phyloP scores from a whole-genome alignment of 2,113 vertebrate genomes.

The Dromiciops gliroides region DNA sequence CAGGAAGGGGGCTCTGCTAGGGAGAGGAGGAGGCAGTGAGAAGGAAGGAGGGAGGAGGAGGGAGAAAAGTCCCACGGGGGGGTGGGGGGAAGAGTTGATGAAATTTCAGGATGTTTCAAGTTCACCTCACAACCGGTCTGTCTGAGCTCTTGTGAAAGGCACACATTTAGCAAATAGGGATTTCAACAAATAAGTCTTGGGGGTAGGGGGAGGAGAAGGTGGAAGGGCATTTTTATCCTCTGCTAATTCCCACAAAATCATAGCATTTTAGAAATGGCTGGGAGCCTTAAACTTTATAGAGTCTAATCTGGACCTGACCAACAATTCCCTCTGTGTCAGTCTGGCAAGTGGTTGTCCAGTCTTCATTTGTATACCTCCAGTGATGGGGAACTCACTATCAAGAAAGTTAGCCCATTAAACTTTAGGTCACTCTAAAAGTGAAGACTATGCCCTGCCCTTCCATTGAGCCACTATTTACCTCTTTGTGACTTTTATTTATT shows the following conservation, averaged over 20 bases:
- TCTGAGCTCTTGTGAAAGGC: slow-evolving; percentile 45
- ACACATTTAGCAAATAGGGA: neutral
- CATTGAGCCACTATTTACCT: neutral
- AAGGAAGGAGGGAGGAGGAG: slow-evolving; percentile 9
- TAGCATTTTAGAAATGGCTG: neutral
- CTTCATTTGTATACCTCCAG: neutral
- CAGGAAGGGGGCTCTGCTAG: slow-evolving; percentile 25
- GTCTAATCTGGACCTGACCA: neutral
- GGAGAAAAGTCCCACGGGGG: neutral
- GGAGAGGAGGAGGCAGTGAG: neutral
- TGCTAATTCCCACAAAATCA: neutral
- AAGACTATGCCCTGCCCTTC: neutral
- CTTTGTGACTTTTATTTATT: neutral
- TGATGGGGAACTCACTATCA: neutral
- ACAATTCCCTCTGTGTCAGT: neutral
- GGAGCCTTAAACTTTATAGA: neutral
- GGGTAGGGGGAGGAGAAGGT: neutral
- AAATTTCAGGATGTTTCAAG: slow-evolving; percentile 34
- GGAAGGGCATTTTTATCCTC: neutral
- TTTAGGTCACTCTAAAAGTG: neutral
- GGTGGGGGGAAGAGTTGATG: slow-evolving; percentile 2
- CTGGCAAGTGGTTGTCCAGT: neutral
- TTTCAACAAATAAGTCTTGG: neutral
- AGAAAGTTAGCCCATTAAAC: neutral
- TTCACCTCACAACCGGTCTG: slow-evolving; percentile 65